Percentiles rank a stretch among this genome's conserved stretches.
phyloP scores from a whole-genome alignment of 2,888 invertebrate species.

The Drosophila nigricruria region DNA sequence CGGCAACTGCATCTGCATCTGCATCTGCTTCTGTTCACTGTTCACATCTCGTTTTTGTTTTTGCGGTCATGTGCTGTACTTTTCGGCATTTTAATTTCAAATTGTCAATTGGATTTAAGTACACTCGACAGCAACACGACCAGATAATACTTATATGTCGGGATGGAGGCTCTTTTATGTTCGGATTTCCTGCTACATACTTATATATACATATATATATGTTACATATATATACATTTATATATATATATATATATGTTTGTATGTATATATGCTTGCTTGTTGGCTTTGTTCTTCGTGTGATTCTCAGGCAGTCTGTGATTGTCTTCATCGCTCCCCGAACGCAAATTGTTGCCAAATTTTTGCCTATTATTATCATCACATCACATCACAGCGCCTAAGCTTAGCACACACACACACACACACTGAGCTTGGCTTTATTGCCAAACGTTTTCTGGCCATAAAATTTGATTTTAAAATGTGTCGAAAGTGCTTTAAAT shows the following conservation, averaged over 20 bases:
- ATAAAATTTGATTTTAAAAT: constrained; percentile 76
- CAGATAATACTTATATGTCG: constrained; percentile 25
- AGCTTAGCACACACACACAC: constrained; percentile 1
- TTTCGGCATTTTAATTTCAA: constrained; percentile 81
- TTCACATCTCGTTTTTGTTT: constrained; percentile 48
- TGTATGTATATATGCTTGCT: constrained; percentile 18
- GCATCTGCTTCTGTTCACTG: constrained; percentile 24
- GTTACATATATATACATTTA: background rate
- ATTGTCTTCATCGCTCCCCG: constrained; percentile 69
- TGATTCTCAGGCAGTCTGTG: constrained; percentile 11
- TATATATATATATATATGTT: background rate
- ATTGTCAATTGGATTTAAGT: constrained; percentile 80
- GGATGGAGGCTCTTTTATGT: constrained; percentile 10
- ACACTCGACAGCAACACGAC: constrained; percentile 65
- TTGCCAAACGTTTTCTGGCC: constrained; percentile 58
- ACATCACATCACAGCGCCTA: constrained; percentile 11
- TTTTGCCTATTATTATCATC: constrained; percentile 65
- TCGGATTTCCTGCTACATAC: constrained; percentile 25
- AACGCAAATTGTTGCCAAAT: constrained; percentile 68
- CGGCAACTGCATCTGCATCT: constrained; percentile 24
- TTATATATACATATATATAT: background rate
- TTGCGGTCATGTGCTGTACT: constrained; percentile 69
- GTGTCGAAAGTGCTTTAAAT: constrained; percentile 77
- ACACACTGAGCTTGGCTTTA: constrained; percentile 37
- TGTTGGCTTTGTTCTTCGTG: constrained; percentile 14